phyloP scores from a whole-genome alignment of 2,113 vertebrate species.

The Eptatretus burgeri region DNA sequence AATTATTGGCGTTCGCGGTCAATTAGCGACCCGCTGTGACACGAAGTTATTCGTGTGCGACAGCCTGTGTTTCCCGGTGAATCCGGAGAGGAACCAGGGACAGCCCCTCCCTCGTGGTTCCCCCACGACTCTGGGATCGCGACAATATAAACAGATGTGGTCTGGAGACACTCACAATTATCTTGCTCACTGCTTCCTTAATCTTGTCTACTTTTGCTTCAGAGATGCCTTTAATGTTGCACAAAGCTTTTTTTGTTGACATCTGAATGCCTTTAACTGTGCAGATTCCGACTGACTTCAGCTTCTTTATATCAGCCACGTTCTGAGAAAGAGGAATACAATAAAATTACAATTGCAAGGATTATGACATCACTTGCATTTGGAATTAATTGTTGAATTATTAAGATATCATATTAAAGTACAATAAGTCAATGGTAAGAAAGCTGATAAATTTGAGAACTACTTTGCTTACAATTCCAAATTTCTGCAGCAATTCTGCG shows the following conservation, averaged over 20 bases:
- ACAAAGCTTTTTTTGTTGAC: conserved; percentile 60
- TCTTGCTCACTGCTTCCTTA: conserved; percentile 85
- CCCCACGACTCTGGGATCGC: too few species aligned
- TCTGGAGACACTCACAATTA: conserved; percentile 29
- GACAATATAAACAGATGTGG: too few species aligned
- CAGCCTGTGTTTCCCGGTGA: too few species aligned
- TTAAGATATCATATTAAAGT: conserved; percentile 13
- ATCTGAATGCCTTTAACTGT: conserved; percentile 90
- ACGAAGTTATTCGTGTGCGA: too few species aligned
- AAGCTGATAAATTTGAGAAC: conserved; percentile 10
- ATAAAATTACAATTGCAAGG: conserved; percentile 12
- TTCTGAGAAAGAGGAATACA: conserved; percentile 27
- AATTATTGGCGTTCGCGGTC: too few species aligned
- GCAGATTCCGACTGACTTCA: conserved; percentile 80
- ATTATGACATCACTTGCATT: conserved; percentile 14
- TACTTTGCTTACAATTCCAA: conserved; percentile 60
- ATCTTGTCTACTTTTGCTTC: conserved; percentile 98
- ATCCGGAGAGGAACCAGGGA: too few species aligned
- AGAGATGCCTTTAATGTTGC: conserved; percentile 77
- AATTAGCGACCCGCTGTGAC: too few species aligned
- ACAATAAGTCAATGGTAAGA: conserved; percentile 11
- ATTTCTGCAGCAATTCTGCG: conserved; percentile 76
- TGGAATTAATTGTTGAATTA: conserved; percentile 14
- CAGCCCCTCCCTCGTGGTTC: too few species aligned
- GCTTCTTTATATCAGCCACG: conserved; percentile 72